Evolutionary conservation across 2,888 invertebrate species (phyloP).

Genomic region (Heliconius aoede): DNA sequence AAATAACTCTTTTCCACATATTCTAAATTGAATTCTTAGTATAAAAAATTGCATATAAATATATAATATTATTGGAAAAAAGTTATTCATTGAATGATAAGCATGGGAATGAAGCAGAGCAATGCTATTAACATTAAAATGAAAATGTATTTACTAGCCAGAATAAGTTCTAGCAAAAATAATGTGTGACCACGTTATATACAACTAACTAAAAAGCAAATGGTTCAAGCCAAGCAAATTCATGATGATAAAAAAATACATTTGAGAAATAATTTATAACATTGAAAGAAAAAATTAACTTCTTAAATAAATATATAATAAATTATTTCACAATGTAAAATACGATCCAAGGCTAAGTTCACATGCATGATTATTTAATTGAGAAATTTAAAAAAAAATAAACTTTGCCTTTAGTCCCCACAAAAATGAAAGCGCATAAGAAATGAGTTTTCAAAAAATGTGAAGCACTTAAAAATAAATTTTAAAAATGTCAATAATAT

Average conservation of each 20-base stretch:
- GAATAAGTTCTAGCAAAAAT: slow-evolving; percentile 19
- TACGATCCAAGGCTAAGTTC: slow-evolving; percentile 9
- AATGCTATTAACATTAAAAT: not conserved
- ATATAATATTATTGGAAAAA: not conserved
- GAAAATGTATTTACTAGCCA: slow-evolving; percentile 13
- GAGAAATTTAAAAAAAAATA: not conserved
- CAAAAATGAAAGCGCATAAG: slow-evolving; percentile 2
- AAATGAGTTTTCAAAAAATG: not conserved
- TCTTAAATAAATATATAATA: too few species aligned
- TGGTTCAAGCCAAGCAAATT: slow-evolving; percentile 32
- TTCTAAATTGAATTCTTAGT: not conserved
- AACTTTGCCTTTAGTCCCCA: not conserved
- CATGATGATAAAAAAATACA: not conserved
- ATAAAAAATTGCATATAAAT: not conserved
- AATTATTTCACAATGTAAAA: slow-evolving; percentile 21
- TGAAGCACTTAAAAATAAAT: slow-evolving; percentile 10
- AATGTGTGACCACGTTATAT: slow-evolving; percentile 1
- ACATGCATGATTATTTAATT: not conserved
- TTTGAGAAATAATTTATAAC: slow-evolving; percentile 23
- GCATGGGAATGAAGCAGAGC: slow-evolving; percentile 21
- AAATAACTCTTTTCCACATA: not conserved
- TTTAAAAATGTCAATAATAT: not conserved
- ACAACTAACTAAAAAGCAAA: slow-evolving; percentile 20
- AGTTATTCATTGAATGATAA: not conserved
- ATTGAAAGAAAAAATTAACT: too few species aligned